Evolutionary conservation across 2,888 invertebrate genomes (phyloP), one percentile per base, ranked within the genome.

Genomic region (Synergus japonicus): DNA sequence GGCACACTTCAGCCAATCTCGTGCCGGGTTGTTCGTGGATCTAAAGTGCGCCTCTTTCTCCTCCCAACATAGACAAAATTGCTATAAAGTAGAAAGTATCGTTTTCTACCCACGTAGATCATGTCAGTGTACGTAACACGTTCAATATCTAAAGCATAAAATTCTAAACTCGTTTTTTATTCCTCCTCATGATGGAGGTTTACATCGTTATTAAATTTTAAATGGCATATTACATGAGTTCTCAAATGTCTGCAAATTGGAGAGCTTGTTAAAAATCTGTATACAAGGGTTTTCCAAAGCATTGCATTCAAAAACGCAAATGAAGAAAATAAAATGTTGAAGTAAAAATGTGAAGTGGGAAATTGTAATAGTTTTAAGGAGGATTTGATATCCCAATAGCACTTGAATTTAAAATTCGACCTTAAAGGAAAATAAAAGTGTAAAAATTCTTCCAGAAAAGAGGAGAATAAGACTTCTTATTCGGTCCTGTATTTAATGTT

Each of bases 401-500:
- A 2, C n/a, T 15, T 49, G 7, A 15, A 49, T 49, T 49, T 49
- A 49, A n/a, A 49, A 49, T 49, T 15, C 49, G 5, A 49, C 1
- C 49, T 15, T 15, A 2, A 49, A 49, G 15, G 15, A 49, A 44
- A 13, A 12, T 18, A 67, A 41, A 41, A 46, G 18, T 10, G 44
- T 18, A 22, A 12, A 18, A 12, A 44, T 22, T 67, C 7, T 10
- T 67, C 44, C 10, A 1, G 12, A 67, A 22, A 5, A 46, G 44
- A 29, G 46, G 43, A 13, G 13, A 46, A 13, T 67, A 46, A 67
- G 46, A 22, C 46, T 67, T 67, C 18, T 67, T 67, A 46, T 46
- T 67, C 18, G 46, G 15, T 22, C 46, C 67, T 67, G 46, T 67
- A 46, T 67, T 67, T 46, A 67, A 67, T 67, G 67, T 67, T 67